phyloP scores from a whole-genome alignment of 2,113 vertebrate species.

The Misgurnus anguillicaudatus region DNA sequence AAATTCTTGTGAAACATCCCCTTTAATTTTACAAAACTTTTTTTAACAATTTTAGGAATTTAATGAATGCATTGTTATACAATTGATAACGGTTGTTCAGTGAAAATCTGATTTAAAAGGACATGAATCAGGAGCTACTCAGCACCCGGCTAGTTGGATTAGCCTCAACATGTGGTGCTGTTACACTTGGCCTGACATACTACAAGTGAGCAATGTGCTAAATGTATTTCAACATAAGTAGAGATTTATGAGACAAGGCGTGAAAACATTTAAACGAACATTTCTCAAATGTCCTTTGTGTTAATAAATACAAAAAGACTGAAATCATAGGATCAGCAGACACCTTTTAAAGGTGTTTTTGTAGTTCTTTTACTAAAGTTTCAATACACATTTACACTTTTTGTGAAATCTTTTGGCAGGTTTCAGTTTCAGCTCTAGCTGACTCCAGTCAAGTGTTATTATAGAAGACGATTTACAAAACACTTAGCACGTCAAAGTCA shows the following conservation, averaged over 20 bases:
- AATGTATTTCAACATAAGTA: conserved; percentile 77
- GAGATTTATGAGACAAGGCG: conserved; percentile 54
- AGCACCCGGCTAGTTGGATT: conserved; percentile 43
- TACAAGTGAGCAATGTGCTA: conserved; percentile 61
- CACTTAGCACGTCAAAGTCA: neutral
- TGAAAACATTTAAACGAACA: conserved; percentile 55
- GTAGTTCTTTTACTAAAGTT: conserved; percentile 5
- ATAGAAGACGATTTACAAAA: neutral
- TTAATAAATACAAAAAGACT: conserved; percentile 38
- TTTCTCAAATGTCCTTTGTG: conserved; percentile 52
- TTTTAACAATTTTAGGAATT: no score
- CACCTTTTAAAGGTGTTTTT: conserved; percentile 15
- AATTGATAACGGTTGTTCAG: neutral
- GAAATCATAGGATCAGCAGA: conserved; percentile 15
- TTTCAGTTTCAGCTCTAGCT: conserved; percentile 6
- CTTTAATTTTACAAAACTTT: no score
- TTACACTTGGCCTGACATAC: conserved; percentile 52
- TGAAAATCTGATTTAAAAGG: conserved; percentile 53
- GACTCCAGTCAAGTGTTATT: conserved; percentile 9
- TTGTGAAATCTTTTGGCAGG: neutral
- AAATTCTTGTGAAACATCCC: no score
- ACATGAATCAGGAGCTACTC: conserved; percentile 58
- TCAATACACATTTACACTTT: conserved; percentile 36
- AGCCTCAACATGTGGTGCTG: conserved; percentile 46
- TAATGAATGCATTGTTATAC: no score